Percentiles rank a stretch among this genome's conserved stretches.
Conservation (phyloP, 2,888 invertebrate genomes). For the Drosophila mercatorum region DNA sequence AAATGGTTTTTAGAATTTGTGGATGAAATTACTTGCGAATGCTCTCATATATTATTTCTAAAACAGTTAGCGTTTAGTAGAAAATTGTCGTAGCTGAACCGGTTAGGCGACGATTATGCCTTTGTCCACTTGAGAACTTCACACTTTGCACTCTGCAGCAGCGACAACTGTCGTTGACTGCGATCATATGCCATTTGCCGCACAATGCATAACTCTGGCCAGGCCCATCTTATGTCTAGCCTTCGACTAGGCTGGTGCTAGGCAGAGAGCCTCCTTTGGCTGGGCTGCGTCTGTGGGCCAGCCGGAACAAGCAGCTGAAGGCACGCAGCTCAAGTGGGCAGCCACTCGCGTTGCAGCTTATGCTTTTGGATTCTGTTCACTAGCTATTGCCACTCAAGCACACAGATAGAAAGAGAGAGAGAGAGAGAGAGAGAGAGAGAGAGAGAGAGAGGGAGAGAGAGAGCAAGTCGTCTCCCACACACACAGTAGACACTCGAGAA, state of each 20-base stretch:
- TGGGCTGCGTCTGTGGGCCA: conserved; percentile 30
- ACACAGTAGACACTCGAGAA: conserved; percentile 74
- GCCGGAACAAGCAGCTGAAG: conserved; percentile 47
- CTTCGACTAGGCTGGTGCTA: conserved; percentile 10
- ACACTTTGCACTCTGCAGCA: conserved; percentile 12
- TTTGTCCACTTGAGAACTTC: conserved; percentile 14
- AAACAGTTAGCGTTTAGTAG: not conserved
- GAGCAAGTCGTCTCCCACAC: conserved; percentile 3
- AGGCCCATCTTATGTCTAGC: conserved; percentile 1
- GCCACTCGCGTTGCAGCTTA: conserved; percentile 68
- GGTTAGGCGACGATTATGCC: conserved; percentile 35
- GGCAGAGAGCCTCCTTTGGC: conserved; percentile 1
- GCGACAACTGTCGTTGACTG: conserved; percentile 31
- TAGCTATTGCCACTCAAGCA: conserved; percentile 80
- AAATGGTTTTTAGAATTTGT: too few species aligned
- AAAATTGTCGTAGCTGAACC: not conserved
- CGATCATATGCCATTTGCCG: conserved; percentile 33
- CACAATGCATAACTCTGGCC: conserved; percentile 5
- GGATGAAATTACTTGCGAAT: too few species aligned
- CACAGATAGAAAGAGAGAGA: conserved; percentile 53
- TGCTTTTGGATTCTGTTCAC: conserved; percentile 74
- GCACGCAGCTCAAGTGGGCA: conserved; percentile 48
- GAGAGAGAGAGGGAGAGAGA: conserved; percentile 31
- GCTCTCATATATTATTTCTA: not conserved
- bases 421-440: not conserved